These are phyloP conservation scores for Drosophila bifasciata DNA, from an alignment of 1,140 invertebrate species.

Conservation along the genomic window DNA sequence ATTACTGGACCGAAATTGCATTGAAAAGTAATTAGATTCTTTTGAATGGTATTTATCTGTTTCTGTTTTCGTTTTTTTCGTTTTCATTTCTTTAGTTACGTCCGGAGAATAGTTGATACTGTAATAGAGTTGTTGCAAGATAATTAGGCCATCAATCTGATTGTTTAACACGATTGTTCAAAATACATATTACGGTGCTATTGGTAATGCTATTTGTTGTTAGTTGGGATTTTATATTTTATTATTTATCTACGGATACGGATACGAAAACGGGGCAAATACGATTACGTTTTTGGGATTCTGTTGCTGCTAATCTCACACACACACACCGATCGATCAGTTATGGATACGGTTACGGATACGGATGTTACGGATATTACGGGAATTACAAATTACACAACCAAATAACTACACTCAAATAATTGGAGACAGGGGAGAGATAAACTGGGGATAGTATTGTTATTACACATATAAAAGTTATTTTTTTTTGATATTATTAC, in stretches of 20 bases:
- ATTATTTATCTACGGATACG: slow-evolving; percentile 51
- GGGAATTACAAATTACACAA: slow-evolving; percentile 28
- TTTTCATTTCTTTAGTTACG: slow-evolving; percentile 68
- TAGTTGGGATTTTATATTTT: slow-evolving; percentile 30
- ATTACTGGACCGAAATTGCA: slow-evolving; percentile 78
- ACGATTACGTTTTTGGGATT: slow-evolving; percentile 3
- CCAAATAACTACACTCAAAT: slow-evolving; percentile 28
- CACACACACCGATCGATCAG: slow-evolving; percentile 5
- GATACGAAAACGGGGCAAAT: slow-evolving; percentile 6
- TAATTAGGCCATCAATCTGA: slow-evolving; percentile 76
- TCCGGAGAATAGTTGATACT: slow-evolving; percentile 82
- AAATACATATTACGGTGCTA: slow-evolving; percentile 50
- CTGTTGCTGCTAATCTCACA: slow-evolving; percentile 31
- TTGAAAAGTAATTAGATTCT: slow-evolving; percentile 69
- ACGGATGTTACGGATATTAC: slow-evolving; percentile 32
- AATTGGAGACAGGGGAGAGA: slow-evolving; percentile 18
- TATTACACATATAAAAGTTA: slow-evolving; percentile 27
- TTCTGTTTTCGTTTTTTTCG: slow-evolving; percentile 35
- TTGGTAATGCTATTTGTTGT: slow-evolving; percentile 31
- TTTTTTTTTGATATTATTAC: slow-evolving; percentile 6
- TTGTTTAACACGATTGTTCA: slow-evolving; percentile 58
- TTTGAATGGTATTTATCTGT: slow-evolving; percentile 42
- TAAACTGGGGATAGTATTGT: not conserved
- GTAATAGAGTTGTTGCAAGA: slow-evolving; percentile 81
- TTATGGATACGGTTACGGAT: not conserved